Evolutionary conservation across 2,113 vertebrate species (phyloP), one percentile per base, ranked within the genome.

Genomic region (Eptesicus fuscus): DNA sequence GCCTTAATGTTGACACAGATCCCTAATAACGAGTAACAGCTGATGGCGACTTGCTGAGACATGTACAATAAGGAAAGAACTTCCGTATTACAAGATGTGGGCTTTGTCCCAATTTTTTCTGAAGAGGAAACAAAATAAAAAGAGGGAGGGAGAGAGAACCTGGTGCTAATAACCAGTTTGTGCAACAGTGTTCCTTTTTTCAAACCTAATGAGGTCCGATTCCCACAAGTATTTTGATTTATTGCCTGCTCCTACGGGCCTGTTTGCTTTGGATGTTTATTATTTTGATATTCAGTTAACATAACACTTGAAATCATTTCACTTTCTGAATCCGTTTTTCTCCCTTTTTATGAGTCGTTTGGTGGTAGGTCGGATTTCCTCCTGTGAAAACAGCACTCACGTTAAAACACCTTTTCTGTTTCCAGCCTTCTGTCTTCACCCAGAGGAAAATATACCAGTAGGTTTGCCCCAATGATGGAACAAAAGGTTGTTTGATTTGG

Each of bases 241-340:
- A 96, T 96, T 97, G 92, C 90, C 92, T 85, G 83, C 70, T 95
- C 69, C 88, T 86, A 5, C 79, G 90, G 95, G 88, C 91, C 83
- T 96, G 88, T 95, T 97, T 97, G 93, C 61, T 88, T 96, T 74
- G 13, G 49, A 76, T 92, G 88, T 88, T 79, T 96, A 89, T 32
- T 84, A 83, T 96, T 78, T 96, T 83, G 92, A 96, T 95, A 93
- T 92, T 97, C 74, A 95, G 95, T 97, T 96, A 98, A 76, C 22
- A 40, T 83, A 96, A 84, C 79, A 94, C 78, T 95, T 65, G 40
- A 74, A 42, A 73, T 67, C 61, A 82, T 85, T 67, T 73, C 13
- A 18, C 59, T 40, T 10, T 70, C 40, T 79, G 82, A 73, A 51
- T 83, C 40, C 3, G 1, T 59, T 42, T 93, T 84, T 77, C 82